Conservation (phyloP, 2,888 invertebrate genomes). For the Petrolisthes manimaculis region DNA sequence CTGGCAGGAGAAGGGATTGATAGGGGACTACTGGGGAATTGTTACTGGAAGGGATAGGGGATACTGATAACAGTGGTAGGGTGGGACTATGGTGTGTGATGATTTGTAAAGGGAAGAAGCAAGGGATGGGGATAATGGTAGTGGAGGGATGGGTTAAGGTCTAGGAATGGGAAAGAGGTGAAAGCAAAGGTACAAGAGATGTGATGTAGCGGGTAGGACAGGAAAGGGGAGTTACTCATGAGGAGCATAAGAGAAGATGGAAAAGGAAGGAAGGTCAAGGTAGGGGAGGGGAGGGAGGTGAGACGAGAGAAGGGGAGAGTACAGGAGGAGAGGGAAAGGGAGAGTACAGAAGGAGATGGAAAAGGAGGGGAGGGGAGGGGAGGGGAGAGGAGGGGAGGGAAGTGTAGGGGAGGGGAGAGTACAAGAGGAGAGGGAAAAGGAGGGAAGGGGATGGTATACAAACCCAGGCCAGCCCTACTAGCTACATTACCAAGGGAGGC, state of each 20-base stretch:
- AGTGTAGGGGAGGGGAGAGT: background rate
- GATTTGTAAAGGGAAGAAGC: background rate
- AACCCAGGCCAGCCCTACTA: background rate
- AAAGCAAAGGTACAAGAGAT: background rate
- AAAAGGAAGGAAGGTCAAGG: slow-evolving; percentile 3
- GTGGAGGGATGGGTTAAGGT: background rate
- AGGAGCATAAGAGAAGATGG: background rate
- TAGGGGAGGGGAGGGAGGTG: slow-evolving; percentile 3
- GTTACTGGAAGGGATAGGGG: no score
- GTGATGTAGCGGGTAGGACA: background rate
- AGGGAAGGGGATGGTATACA: background rate
- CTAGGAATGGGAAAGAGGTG: background rate
- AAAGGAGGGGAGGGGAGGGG: background rate
- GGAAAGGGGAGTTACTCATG: background rate
- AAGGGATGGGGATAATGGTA: no score
- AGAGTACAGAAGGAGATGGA: background rate
- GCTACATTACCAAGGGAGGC: background rate
- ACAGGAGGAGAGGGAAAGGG: slow-evolving; percentile 23
- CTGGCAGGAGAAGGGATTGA: background rate
- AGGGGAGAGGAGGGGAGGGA: background rate
- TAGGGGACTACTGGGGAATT: no score
- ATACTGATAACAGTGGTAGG: background rate
- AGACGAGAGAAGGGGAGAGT: slow-evolving; percentile 27
- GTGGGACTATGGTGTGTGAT: background rate
- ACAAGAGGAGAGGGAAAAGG: background rate